These are phyloP conservation scores for Cryptotis parvus DNA, from an alignment of 2,113 vertebrate genomes.

Conservation along the genomic window DNA sequence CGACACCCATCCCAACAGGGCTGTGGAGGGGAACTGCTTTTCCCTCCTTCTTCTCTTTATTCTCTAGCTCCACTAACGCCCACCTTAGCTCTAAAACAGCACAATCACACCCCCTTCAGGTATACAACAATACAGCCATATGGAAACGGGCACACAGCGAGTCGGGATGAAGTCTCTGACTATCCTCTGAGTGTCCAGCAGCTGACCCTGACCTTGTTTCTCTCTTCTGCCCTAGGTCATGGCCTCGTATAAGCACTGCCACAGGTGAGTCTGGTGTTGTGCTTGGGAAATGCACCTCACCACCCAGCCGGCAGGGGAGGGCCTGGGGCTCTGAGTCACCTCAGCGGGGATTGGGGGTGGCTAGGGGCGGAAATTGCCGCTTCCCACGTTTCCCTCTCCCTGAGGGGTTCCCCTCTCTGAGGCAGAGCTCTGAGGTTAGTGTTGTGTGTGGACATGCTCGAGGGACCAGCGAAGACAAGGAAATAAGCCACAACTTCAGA, in stretches of 20 bases:
- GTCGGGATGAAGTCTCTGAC: too few species aligned
- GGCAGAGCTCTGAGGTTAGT: not conserved
- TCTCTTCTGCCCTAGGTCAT: slow-evolving; percentile 81
- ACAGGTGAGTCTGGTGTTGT: slow-evolving; percentile 65
- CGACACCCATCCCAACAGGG: too few species aligned
- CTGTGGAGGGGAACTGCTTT: too few species aligned
- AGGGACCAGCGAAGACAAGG: not conserved
- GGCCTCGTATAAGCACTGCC: slow-evolving; percentile 35
- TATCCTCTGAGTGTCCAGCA: accelerated
- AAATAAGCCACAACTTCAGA: not conserved
- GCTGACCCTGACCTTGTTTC: not conserved
- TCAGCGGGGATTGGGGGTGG: too few species aligned
- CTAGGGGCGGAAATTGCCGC: too few species aligned
- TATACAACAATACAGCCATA: not conserved
- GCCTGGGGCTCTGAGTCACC: not conserved
- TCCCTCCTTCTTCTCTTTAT: too few species aligned
- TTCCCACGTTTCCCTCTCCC: not conserved
- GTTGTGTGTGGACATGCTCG: not conserved
- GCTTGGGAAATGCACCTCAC: too few species aligned
- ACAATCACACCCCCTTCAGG: not conserved
- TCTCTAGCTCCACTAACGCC: too few species aligned
- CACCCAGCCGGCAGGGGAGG: too few species aligned
- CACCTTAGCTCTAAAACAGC: not conserved
- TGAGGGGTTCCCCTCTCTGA: too few species aligned
- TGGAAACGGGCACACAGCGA: not conserved